These are phyloP conservation scores for Trogon melanurus DNA, from an alignment of 2,113 vertebrate species.

Conservation along the genomic window DNA sequence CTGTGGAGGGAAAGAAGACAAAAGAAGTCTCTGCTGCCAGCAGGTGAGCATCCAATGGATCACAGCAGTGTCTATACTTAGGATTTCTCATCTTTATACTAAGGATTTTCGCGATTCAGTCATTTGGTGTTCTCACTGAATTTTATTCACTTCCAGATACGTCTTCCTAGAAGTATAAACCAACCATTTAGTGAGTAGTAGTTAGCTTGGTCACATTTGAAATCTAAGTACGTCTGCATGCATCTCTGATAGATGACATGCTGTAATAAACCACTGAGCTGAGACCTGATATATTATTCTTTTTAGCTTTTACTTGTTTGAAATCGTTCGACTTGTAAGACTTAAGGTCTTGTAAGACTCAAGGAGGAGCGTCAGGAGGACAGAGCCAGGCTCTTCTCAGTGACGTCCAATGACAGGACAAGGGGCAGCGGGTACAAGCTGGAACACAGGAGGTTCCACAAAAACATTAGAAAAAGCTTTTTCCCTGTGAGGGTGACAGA, in stretches of 20 bases:
- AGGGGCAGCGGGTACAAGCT: no score
- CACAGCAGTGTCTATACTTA: fast-evolving
- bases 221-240: not conserved
- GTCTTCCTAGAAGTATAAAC: not conserved
- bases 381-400: no score
- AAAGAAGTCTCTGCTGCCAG: conserved; percentile 86
- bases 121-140: not conserved
- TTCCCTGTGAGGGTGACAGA: no score
- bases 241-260: not conserved
- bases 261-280: not conserved
- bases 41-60: conserved; percentile 77
- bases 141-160: not conserved
- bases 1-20: conserved; percentile 92
- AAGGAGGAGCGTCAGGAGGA: no score
- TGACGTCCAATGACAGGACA: no score
- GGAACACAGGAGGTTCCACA: no score
- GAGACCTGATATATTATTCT: not conserved
- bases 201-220: not conserved
- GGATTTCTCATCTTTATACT: not conserved
- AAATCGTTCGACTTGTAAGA: not conserved
- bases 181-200: not conserved
- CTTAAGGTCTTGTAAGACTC: not conserved
- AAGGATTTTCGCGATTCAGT: not conserved
- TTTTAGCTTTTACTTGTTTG: not conserved
- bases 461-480: no score